phyloP scores from a whole-genome alignment of 2,888 invertebrate species.

The Eupithecia abbreviata region DNA sequence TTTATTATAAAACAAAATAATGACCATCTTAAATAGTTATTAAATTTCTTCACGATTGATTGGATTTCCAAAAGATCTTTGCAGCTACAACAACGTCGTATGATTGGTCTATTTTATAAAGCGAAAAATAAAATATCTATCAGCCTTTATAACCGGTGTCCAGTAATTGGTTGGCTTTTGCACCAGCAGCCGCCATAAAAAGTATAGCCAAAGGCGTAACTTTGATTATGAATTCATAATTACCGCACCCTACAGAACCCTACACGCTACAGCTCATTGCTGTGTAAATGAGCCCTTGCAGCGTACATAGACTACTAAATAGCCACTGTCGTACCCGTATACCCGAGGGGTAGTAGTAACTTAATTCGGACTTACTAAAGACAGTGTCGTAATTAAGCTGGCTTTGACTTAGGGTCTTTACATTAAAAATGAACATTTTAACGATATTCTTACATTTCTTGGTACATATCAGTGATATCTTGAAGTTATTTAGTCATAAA shows the following conservation, averaged over 20 bases:
- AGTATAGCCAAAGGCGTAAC: slow-evolving; percentile 22
- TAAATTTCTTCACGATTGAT: too few relatives aligned
- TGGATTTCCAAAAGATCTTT: too few relatives aligned
- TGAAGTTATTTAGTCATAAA: too few relatives aligned
- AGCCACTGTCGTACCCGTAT: slow-evolving; percentile 31
- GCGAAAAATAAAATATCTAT: too few relatives aligned
- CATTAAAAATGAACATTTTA: not conserved
- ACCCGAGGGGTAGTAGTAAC: slow-evolving; percentile 60
- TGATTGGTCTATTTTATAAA: not conserved
- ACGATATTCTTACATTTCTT: not conserved
- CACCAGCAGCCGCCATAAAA: not conserved
- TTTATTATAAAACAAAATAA: too few relatives aligned
- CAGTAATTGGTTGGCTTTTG: not conserved
- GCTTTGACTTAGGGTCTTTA: slow-evolving; percentile 24
- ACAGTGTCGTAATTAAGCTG: slow-evolving; percentile 69
- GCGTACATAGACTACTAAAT: slow-evolving; percentile 26
- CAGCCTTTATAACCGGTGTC: not conserved
- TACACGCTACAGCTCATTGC: slow-evolving; percentile 7
- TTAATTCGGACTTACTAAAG: slow-evolving; percentile 67
- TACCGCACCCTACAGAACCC: slow-evolving; percentile 5
- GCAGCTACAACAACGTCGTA: not conserved
- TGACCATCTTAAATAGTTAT: too few relatives aligned
- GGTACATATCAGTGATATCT: not conserved
- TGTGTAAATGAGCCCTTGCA: slow-evolving; percentile 19
- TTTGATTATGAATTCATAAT: slow-evolving; percentile 18